Percentiles rank a stretch among this genome's conserved stretches.
Evolutionary conservation across 1,140 invertebrate species (phyloP).

Genomic region (Thaumatotibia leucotreta): DNA sequence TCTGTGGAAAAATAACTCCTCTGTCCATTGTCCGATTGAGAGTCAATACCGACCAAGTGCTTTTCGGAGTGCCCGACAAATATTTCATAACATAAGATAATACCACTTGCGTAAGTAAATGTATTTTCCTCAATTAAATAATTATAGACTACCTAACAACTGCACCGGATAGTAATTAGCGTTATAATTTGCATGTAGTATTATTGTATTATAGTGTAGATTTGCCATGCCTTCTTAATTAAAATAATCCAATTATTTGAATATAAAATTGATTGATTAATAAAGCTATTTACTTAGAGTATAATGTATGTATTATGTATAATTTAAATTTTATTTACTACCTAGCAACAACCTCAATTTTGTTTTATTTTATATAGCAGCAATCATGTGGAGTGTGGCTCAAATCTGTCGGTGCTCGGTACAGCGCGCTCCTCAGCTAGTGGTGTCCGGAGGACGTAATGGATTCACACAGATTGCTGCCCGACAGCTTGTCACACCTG

Average conservation of each 20-base stretch:
- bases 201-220: no score
- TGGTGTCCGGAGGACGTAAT: constrained; percentile 22
- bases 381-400: constrained; percentile 33
- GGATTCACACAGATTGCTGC: constrained; percentile 24
- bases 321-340: no score
- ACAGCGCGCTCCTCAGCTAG: constrained; percentile 24
- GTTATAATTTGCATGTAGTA: neutral
- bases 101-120: neutral
- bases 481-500: constrained; percentile 41
- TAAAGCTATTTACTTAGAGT: no score
- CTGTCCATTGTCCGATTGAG: neutral
- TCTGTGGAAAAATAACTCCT: no score
- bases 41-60: neutral
- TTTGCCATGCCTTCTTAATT: no score
- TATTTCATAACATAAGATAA: neutral
- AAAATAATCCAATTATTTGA: no score
- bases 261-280: no score
- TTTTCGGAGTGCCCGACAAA: neutral
- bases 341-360: neutral
- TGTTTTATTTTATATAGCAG: neutral
- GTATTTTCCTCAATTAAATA: neutral
- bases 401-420: constrained; percentile 36
- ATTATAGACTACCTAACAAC: neutral
- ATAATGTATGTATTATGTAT: no score
- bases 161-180: neutral